These are phyloP conservation scores for Labeo calbasu DNA, from an alignment of 2,797 vertebrate species.

Conservation along the genomic window DNA sequence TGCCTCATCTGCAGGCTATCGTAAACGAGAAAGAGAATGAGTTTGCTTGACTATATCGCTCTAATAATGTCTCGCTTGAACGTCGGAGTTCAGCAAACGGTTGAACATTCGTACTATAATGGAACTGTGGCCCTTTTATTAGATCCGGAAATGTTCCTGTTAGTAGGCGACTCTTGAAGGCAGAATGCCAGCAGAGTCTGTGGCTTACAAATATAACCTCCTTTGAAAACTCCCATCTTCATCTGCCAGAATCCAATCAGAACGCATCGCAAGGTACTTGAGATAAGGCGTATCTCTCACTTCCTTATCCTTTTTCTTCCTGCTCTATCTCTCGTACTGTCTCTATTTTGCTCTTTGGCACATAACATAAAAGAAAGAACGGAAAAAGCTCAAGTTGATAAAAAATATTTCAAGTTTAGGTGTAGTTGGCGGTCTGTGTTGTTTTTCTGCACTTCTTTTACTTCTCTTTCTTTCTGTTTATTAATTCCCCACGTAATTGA, in stretches of 20 bases:
- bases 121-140: conserved; percentile 31
- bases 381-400: conserved; percentile 17
- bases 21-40: conserved; percentile 57
- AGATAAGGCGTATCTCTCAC: conserved; percentile 65
- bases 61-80: conserved; percentile 21
- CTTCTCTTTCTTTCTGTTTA: conserved; percentile 36
- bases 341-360: conserved; percentile 40
- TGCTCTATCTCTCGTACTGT: conserved; percentile 8
- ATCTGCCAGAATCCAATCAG: conserved; percentile 72
- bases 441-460: conserved; percentile 29
- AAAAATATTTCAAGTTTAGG: conserved; percentile 56
- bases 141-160: conserved; percentile 27
- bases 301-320: conserved; percentile 50
- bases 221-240: conserved; percentile 74
- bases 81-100: conserved; percentile 9
- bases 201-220: conserved; percentile 70
- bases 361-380: conserved; percentile 22
- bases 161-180: conserved; percentile 39
- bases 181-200: conserved; percentile 49
- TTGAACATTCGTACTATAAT: conserved; percentile 16
- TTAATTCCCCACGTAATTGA: conserved; percentile 52
- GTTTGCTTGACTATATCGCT: conserved; percentile 24
- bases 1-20: conserved; percentile 19
- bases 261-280: conserved; percentile 55
- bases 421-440: conserved; percentile 46